Evolutionary conservation across 2,888 invertebrate species (phyloP), one percentile per base, ranked within the genome.

Genomic region (Drosophila cracens): DNA sequence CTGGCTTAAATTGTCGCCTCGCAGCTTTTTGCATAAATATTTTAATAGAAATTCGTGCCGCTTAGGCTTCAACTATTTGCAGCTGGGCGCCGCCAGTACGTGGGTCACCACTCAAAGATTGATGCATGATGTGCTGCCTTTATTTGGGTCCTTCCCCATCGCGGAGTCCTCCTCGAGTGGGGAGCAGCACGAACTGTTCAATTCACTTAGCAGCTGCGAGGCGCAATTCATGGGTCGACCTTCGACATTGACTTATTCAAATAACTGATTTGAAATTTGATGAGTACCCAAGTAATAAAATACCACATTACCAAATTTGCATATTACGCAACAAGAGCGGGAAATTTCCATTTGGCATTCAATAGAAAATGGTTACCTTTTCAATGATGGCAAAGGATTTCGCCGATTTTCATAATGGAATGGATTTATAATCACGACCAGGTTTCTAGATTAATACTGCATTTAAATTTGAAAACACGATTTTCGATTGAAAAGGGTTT

Each of bases 21-120:
- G 58, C 58, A 66, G 84, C 70, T 52, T 81, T 74, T 84, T 80
- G 82, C 90, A 87, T 89, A 89, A 87, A 87, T 90, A 89, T 87
- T 87, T 87, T 89, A 90, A 87, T 89, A 90, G 90, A 87, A 89
- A 80, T 82, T 90, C 76, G 64, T 74, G 79, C 74, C 86, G 86
- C 89, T 33, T 33, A 33, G 83, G 81, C 82, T 74, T 83, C 83
- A 81, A 85, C 85, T 85, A 85, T 86, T 89, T 84, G 82, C 79
- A 87, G 85, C 90, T 75, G 83, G 62, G 66, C 60, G 48, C n/a
- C 66, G 21, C 11, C 33, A 54, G 51, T 16, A 68, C 65, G 69
- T 70, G 70, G 34, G 51, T 25, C 16, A 29, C 34, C 31, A 8
- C 60, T 33, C 43, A 53, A 64, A 70, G 80, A 90, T 86, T 83